Percentiles rank a stretch among this genome's conserved stretches.
Evolutionary conservation across 2,113 vertebrate species (phyloP).

Genomic region (Lepisosteus osseus): DNA sequence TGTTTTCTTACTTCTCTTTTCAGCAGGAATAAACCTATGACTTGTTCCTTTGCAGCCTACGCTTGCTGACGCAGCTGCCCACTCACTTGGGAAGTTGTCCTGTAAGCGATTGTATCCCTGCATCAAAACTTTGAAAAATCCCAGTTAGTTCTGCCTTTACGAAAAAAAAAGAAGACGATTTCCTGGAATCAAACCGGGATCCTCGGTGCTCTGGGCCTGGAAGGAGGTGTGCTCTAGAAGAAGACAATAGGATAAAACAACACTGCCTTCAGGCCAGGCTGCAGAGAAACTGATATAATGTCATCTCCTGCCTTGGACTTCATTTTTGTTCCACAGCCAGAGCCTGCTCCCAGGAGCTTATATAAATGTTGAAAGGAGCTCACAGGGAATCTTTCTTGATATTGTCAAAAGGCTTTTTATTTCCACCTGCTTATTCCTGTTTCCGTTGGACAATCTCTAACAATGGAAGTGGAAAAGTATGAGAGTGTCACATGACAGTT

Average conservation of each 20-base stretch:
- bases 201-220: not conserved
- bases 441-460: slow-evolving; percentile 70
- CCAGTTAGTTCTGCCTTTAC: no score
- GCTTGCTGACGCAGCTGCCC: no score
- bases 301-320: slow-evolving; percentile 22
- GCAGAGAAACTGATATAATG: slow-evolving; percentile 9
- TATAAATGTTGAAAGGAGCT: slow-evolving; percentile 53
- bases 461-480: slow-evolving; percentile 63
- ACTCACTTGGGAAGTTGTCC: no score
- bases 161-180: no score
- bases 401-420: slow-evolving; percentile 61
- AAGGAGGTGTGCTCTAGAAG: not conserved
- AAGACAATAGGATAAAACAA: not conserved
- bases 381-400: slow-evolving; percentile 52
- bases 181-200: no score
- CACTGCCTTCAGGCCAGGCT: not conserved
- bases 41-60: no score
- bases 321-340: slow-evolving; percentile 26
- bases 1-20: no score
- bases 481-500: slow-evolving; percentile 54
- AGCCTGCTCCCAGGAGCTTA: slow-evolving; percentile 40
- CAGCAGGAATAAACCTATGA: no score
- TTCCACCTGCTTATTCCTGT: slow-evolving; percentile 73
- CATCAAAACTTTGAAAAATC: no score
- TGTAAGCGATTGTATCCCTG: no score